Conservation (phyloP, 2,888 invertebrate species). For the Cheilosia soror region DNA sequence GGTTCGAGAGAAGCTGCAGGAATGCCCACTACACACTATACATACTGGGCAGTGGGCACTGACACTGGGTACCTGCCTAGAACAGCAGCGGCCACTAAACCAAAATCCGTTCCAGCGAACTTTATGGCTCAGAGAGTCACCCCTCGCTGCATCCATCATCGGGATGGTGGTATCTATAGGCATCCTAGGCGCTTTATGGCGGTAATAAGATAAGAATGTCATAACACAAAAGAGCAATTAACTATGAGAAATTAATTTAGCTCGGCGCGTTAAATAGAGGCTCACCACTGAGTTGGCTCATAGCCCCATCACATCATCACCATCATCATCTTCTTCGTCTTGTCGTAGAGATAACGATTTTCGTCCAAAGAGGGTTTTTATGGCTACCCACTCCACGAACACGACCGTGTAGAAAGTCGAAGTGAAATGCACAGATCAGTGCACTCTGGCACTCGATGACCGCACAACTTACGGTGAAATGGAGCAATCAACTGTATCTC, state of each 20-base stretch:
- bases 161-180: background rate
- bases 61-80: background rate
- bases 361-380: constrained; percentile 32
- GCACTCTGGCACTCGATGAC: constrained; percentile 39
- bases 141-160: constrained; percentile 11
- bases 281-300: constrained; percentile 14
- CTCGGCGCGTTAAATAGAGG: constrained; percentile 65
- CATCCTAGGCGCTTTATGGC: constrained; percentile 73
- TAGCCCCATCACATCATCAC: background rate
- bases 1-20: constrained; percentile 6
- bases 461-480: constrained; percentile 36
- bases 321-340: background rate
- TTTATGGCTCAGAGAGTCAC: constrained; percentile 64
- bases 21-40: background rate
- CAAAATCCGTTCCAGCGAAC: constrained; percentile 73
- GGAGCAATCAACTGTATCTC: constrained; percentile 54
- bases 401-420: constrained; percentile 41
- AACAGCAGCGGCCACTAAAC: constrained; percentile 41
- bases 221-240: constrained; percentile 80
- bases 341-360: constrained; percentile 24
- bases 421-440: constrained; percentile 55
- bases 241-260: constrained; percentile 78
- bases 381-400: constrained; percentile 11
- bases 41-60: too few relatives aligned
- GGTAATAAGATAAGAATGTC: constrained; percentile 79